Conservation (phyloP, 1,140 invertebrate species). For the Brachionus paranguensis region DNA sequence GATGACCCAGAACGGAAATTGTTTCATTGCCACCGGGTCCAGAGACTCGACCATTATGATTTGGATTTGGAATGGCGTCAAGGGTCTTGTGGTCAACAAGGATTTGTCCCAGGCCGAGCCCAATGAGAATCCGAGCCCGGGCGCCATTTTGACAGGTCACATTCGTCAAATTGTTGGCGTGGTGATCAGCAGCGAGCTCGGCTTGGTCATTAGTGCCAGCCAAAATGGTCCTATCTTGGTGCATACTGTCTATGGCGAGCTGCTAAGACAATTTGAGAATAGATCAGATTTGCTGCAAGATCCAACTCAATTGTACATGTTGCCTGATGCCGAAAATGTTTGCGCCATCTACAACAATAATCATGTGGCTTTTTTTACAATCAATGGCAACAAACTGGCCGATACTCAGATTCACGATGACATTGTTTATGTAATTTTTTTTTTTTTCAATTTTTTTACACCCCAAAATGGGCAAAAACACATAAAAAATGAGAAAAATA, state of each 20-base stretch:
- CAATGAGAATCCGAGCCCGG: constrained; percentile 70
- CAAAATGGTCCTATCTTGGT: constrained; percentile 87
- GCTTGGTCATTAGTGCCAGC: constrained; percentile 12
- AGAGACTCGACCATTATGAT: constrained; percentile 93
- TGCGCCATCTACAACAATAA: constrained; percentile 38
- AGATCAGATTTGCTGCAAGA: neutral
- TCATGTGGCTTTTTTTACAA: constrained; percentile 63
- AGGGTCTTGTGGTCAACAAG: constrained; percentile 88
- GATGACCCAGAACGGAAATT: constrained; percentile 95
- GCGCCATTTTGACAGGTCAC: constrained; percentile 92
- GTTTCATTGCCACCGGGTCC: constrained; percentile 93
- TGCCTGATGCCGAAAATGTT: constrained; percentile 32
- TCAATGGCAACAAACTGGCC: constrained; percentile 78
- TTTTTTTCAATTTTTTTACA: neutral
- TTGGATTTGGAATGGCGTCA: constrained; percentile 91
- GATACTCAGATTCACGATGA: constrained; percentile 63
- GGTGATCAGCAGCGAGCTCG: constrained; percentile 73
- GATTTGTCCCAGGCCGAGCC: constrained; percentile 57
- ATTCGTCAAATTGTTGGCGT: constrained; percentile 87
- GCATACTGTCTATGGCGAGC: constrained; percentile 94
- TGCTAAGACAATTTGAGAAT: constrained; percentile 77
- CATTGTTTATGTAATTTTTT: neutral
- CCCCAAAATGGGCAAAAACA: no score
- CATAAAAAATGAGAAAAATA: no score
- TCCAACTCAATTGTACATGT: constrained; percentile 37